A percentile compares a stretch with the other conserved stretches of the same genome.
These are phyloP conservation scores for Itoplectis maculator DNA, from an alignment of 2,888 invertebrate genomes.

Conservation along the genomic window DNA sequence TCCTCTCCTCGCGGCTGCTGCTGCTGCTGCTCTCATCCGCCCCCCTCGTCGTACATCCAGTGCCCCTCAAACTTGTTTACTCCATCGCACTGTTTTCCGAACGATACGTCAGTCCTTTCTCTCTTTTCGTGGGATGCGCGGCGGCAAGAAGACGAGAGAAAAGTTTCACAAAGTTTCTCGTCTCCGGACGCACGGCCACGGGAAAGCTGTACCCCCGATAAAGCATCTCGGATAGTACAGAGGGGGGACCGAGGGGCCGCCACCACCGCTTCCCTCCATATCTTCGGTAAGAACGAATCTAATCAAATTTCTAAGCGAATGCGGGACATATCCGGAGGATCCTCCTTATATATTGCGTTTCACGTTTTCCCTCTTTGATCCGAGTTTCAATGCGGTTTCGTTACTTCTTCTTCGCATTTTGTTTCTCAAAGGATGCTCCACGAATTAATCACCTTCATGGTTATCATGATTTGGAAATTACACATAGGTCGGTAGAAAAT, in stretches of 20 bases:
- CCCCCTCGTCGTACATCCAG: conserved; percentile 35
- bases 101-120: conserved; percentile 81
- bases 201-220: conserved; percentile 69
- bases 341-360: conserved; percentile 7
- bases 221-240: conserved; percentile 45
- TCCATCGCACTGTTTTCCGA: conserved; percentile 78
- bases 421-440: background rate
- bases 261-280: conserved; percentile 4
- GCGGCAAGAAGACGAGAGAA: conserved; percentile 69
- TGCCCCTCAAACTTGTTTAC: conserved; percentile 79
- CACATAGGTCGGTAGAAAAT: background rate
- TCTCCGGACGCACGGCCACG: conserved; percentile 70
- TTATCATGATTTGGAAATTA: background rate
- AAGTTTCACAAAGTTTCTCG: conserved; percentile 74
- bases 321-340: conserved; percentile 16
- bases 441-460: no score
- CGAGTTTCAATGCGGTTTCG: background rate
- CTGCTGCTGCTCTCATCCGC: no score
- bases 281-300: conserved; percentile 32
- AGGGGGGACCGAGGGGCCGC: background rate
- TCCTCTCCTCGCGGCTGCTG: conserved; percentile 26
- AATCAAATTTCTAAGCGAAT: conserved; percentile 58
- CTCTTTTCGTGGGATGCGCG: conserved; percentile 46
- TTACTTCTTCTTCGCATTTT: background rate
- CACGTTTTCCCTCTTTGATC: no score